Conservation (phyloP, 2,888 invertebrate genomes). For the Trileptium ribeirensis region DNA sequence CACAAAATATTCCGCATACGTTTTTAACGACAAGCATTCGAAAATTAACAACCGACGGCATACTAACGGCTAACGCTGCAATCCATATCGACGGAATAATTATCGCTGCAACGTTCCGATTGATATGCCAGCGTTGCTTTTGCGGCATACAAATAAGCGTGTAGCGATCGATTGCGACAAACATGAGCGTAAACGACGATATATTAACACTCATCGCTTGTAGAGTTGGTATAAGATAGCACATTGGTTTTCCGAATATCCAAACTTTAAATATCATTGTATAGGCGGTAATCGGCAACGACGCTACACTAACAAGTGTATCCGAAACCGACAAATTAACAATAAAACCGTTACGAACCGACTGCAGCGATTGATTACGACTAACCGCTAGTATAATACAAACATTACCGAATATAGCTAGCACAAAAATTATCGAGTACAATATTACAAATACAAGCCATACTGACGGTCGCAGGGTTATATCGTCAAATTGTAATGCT, state of each 20-base stretch:
- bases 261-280: conserved; percentile 7
- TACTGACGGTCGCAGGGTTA: neutral
- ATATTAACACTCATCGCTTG: conserved; percentile 18
- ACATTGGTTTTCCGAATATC: conserved; percentile 11
- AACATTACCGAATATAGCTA: neutral
- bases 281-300: conserved; percentile 5
- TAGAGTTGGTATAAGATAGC: neutral
- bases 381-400: neutral
- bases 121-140: neutral
- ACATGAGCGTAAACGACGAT: conserved; percentile 13
- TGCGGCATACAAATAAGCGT: neutral
- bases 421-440: conserved; percentile 6
- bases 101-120: neutral
- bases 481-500: neutral
- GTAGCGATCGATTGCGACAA: conserved; percentile 9
- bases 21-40: neutral
- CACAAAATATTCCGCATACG: conserved; percentile 12
- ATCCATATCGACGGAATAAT: conserved; percentile 8
- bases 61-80: conserved; percentile 9
- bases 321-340: conserved; percentile 6
- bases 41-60: conserved; percentile 4
- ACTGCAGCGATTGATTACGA: neutral
- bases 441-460: neutral
- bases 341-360: conserved; percentile 4
- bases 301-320: neutral